Base-by-base conservation (phyloP, 2,888 invertebrate genomes). In the Iselma pallidipennis region DNA sequence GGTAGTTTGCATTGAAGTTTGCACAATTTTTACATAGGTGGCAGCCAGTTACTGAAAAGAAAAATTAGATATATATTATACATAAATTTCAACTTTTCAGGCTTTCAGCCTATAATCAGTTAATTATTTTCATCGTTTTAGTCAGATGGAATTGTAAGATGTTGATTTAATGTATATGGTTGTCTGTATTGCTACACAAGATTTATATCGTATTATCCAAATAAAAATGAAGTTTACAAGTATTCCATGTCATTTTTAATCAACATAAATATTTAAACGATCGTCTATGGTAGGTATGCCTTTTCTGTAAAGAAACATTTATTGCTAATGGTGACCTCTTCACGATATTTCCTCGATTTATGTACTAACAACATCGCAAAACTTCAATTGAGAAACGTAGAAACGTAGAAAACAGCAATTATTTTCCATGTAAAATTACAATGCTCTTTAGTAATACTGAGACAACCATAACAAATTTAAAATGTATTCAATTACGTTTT, bases 1-100 rank as follows among this genome's bases (percentile, higher is more conserved):
- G 42, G 42, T 33, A 14, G 33, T 42, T 37, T 16, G 14, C 54
- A 49, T 63, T 53, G 48, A 54, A 70, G 73, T 66, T 74, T 72
- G 57, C 54, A 49, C 48, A 52, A 61, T 69, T 73, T 69, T 62
- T 69, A 60, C 56, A 71, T 74, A 75, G 75, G 72, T 74, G 75
- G 74, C 75, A 71, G 51, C 64, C 63, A 63, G 21, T 53, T 61
- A 33, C 67, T 57, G 61, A 7, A 16, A n/a, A 16, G 37, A 37
- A 37, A 37, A 37, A 37, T 37, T 2, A 5, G n/a, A n/a, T n/a
- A n/a, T n/a, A n/a, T n/a, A n/a, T n/a, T n/a, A n/a, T n/a, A n/a
- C n/a, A n/a, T n/a, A n/a, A n/a, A n/a, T n/a, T n/a, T n/a, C n/a
- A n/a, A n/a, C n/a, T n/a, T n/a, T n/a, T n/a, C n/a, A n/a, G n/a